Base-by-base conservation (phyloP, 2,113 vertebrate species). In the Baryphthengus martii region DNA sequence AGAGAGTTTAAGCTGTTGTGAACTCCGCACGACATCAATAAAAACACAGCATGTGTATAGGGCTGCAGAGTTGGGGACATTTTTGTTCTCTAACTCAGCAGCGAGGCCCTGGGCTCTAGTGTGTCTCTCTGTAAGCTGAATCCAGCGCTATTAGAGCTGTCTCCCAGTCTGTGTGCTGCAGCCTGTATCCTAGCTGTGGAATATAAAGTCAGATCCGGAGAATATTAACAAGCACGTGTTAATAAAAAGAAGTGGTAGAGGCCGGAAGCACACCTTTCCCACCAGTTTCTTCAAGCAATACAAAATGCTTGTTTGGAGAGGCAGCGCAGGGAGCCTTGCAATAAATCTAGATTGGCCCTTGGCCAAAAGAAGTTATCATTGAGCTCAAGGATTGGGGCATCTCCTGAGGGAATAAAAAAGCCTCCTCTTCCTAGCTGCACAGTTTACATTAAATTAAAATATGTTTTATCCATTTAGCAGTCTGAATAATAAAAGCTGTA, bases 381-480 rank as follows among this genome's bases (percentile, higher is more conserved):
- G 77, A 25, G 58, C 82, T 96, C 72, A 95, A 98, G 91, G 90
- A 93, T 96, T 87, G 93, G 85, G 88, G 90, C 84, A 97, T 96
- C 94, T 97, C 89, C 90, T 90, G 92, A 90, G 94, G 88, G 97
- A 90, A 95, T 79, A 82, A 91, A 94, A 93, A 87, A 78, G 65
- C 72, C 72, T 94, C 37, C 83, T 93, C 9, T 97, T 97, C 96
- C 87, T 92, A 95, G 87, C 85, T 96, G 96, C 84, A 96, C 70
- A 91, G 97, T 97, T 97, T 97, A 97, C 93, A 94, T 95, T 97
- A 98, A 98, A 97, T 97, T 97, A 98, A 98, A 98, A 98, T 97
- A 97, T 94, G 96, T 96, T 98, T 98, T 91, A 97, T 96, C 97
- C 95, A 63, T 98, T 98, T 98, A 98, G 97, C 85, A 93, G 95